Conservation (phyloP, 1,140 invertebrate species). For the Chironomus striatipennis region DNA sequence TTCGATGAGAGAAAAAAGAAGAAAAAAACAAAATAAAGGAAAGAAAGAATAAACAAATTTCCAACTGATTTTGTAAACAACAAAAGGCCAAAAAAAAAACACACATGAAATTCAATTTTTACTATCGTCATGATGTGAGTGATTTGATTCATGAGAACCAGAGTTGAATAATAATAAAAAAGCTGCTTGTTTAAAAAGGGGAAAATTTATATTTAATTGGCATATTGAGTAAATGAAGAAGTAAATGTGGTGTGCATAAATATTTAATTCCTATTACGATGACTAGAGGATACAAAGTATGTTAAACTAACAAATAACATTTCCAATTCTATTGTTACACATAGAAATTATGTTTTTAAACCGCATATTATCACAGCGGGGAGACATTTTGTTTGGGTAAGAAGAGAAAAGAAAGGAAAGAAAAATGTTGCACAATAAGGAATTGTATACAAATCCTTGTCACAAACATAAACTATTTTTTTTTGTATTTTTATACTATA, state of each 20-base stretch:
- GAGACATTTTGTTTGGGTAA: neutral
- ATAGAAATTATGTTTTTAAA: conserved; percentile 17
- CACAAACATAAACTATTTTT: neutral
- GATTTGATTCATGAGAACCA: neutral
- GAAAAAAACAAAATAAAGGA: too few relatives aligned
- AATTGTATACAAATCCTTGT: neutral
- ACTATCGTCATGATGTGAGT: too few relatives aligned
- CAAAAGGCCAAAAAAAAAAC: neutral
- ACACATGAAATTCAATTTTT: too few relatives aligned
- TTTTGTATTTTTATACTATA: neutral
- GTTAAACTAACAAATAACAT: conserved; percentile 2
- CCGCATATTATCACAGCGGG: conserved; percentile 19
- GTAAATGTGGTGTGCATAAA: conserved; percentile 3
- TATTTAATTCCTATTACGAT: neutral
- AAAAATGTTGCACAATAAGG: neutral
- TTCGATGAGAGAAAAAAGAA: neutral
- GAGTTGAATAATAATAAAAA: neutral
- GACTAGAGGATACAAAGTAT: neutral
- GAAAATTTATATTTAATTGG: conserved; percentile 14
- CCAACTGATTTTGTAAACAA: conserved; percentile 4
- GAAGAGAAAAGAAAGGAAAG: neutral
- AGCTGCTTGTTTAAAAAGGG: neutral
- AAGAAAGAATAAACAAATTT: neutral
- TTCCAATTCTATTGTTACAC: neutral
- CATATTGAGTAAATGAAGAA: conserved; percentile 16